Evolutionary conservation across 2,797 vertebrate species (phyloP).

Genomic region (Oreochromis mossambicus): DNA sequence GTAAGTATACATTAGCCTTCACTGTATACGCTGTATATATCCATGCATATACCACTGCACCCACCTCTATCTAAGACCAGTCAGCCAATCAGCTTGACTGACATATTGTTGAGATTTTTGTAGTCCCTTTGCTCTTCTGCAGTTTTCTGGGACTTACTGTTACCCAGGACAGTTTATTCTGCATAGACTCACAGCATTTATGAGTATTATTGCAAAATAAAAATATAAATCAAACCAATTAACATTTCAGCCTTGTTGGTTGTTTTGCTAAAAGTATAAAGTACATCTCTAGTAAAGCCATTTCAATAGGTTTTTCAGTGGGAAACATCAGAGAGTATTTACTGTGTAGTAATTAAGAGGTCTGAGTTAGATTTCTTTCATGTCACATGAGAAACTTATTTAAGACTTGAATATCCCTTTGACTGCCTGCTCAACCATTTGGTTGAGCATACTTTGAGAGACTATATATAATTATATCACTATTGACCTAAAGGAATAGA

Average conservation of each 20-base stretch:
- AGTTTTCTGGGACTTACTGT: background rate
- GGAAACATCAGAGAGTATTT: background rate
- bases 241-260: background rate
- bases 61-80: background rate
- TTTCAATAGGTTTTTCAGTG: background rate
- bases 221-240: background rate
- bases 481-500: too few species aligned
- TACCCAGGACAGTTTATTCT: background rate
- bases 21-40: background rate
- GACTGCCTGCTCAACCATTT: too few species aligned
- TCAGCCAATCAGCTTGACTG: background rate
- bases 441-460: too few species aligned
- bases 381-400: background rate
- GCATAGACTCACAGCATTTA: background rate
- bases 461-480: too few species aligned
- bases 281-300: fast-evolving
- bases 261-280: background rate
- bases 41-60: background rate
- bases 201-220: background rate
- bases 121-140: background rate
- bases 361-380: background rate
- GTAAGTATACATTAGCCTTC: background rate
- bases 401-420: background rate
- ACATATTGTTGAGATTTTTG: background rate
- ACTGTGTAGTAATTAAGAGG: background rate